Conservation (phyloP, 2,888 invertebrate genomes). For the Habroteleia sp. region DNA sequence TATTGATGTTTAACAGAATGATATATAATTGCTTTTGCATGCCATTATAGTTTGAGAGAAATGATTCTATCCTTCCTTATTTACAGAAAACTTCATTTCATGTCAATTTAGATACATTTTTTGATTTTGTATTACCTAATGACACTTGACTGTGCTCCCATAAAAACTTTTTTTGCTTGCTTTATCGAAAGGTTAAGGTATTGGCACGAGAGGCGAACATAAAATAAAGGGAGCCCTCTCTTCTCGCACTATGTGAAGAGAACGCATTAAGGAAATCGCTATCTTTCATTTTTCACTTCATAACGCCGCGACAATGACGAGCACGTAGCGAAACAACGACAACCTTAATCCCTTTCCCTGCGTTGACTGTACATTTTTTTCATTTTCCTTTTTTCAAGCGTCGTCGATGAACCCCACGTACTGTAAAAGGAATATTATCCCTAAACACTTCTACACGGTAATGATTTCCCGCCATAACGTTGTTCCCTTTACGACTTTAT, state of each 20-base stretch:
- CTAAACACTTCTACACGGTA: constrained; percentile 53
- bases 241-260: constrained; percentile 37
- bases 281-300: constrained; percentile 79
- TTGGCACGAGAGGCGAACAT: constrained; percentile 36
- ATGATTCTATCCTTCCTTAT: not conserved
- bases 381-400: constrained; percentile 16
- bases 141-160: constrained; percentile 1
- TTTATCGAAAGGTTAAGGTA: constrained; percentile 33
- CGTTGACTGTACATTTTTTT: constrained; percentile 28
- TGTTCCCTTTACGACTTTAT: constrained; percentile 50
- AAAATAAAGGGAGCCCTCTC: constrained; percentile 45
- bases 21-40: no score
- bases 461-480: constrained; percentile 42
- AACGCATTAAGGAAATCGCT: constrained; percentile 72
- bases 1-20: no score
- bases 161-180: constrained; percentile 31
- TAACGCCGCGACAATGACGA: constrained; percentile 76
- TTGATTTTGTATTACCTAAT: constrained; percentile 11
- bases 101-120: not conserved
- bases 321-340: constrained; percentile 66
- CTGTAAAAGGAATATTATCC: constrained; percentile 45
- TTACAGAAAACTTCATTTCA: not conserved
- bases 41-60: no score
- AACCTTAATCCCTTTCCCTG: constrained; percentile 54
- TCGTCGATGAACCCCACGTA: constrained; percentile 43